Evolutionary conservation across 2,888 invertebrate species (phyloP).

Genomic region (Thalpophila matura): DNA sequence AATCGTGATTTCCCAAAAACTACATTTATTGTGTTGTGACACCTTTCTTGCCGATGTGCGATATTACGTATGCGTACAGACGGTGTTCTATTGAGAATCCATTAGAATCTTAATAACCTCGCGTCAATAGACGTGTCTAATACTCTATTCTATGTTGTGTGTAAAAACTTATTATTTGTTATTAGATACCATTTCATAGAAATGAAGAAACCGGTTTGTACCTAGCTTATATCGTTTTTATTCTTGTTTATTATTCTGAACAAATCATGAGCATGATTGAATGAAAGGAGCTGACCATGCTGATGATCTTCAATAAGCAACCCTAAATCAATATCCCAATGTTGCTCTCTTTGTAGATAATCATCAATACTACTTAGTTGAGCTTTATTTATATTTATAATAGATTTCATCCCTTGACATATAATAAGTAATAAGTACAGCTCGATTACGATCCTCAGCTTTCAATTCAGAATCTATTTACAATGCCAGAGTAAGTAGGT

Average conservation of each 20-base stretch:
- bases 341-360: too few relatives aligned
- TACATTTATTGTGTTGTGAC: too few relatives aligned
- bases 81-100: slow-evolving; percentile 47
- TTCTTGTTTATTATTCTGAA: slow-evolving; percentile 15
- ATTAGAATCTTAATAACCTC: slow-evolving; percentile 53
- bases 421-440: background rate
- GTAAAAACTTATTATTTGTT: slow-evolving; percentile 47
- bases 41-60: too few relatives aligned
- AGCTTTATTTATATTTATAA: background rate
- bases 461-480: slow-evolving; percentile 45
- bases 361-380: too few relatives aligned
- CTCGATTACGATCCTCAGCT: slow-evolving; percentile 21
- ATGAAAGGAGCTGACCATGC: background rate
- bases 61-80: slow-evolving; percentile 45
- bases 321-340: too few relatives aligned
- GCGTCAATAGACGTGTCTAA: slow-evolving; percentile 49
- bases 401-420: background rate
- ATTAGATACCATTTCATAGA: slow-evolving; percentile 10
- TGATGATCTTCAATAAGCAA: too few relatives aligned
- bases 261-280: background rate
- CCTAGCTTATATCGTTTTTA: slow-evolving; percentile 5
- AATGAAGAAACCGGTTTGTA: background rate
- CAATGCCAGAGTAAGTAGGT: slow-evolving; percentile 32
- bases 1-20: too few relatives aligned
- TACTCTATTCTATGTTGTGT: slow-evolving; percentile 47